Evolutionary conservation across 1,140 invertebrate species (phyloP), one percentile per base, ranked within the genome.

Genomic region (Drosophila takahashii): DNA sequence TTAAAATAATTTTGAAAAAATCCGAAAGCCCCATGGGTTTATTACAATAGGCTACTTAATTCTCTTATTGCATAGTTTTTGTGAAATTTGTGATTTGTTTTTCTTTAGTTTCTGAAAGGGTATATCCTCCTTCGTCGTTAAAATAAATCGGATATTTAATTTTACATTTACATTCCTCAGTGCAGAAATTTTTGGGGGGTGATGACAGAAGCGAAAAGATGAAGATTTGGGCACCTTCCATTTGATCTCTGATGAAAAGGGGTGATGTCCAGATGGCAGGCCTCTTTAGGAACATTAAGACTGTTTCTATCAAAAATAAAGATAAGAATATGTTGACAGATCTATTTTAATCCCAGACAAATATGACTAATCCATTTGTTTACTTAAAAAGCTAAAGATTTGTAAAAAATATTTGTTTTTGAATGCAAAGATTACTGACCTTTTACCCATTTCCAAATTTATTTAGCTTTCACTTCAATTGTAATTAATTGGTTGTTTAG

Each of bases 121-220:
- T 69, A 75, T 66, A 41, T 32, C 61, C 62, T 56, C 15, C 27
- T 69, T 39, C 50, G 73, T 48, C 56, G 26, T 60, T 41, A 48
- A 87, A 81, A 83, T 81, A 87, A 64, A 44, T 42, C 0, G 0
- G 9, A 39, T 75, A 47, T 79, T 73, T 85, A 61, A 69, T 71
- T 58, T 86, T 87, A 89, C 79, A 87, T 76, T 87, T 87, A 83
- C 75, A 86, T 87, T 83, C 75, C 78, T 57, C 27, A 37, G 57
- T 58, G 8, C 13, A 50, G 45, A 29, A 34, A 13, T 18, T 59
- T 67, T 59, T 53, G 47, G 39, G 52, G 22, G 42, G 45, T 53
- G 73, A 51, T 77, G 73, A 77, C 64, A 67, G 72, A 53, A 36
- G 52, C 48, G 42, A 41, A 26, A 76, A 67, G 53, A 41, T 67